Evolutionary conservation across 1,140 invertebrate genomes (phyloP), one percentile per base, ranked within the genome.

Genomic region (Megalopta genalis): DNA sequence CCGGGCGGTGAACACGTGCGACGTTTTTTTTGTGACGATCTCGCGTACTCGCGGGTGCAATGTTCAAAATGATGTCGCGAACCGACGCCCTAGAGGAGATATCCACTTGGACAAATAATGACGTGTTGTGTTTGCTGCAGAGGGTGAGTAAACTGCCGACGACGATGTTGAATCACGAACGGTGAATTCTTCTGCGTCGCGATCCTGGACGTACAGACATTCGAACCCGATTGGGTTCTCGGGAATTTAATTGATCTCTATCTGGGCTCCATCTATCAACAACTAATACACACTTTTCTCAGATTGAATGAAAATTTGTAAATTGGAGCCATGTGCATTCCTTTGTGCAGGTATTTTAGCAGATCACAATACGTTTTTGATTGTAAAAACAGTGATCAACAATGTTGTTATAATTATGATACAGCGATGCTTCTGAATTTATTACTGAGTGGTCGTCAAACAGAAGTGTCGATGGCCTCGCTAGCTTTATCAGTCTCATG

Each of bases 81-180:
- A 64, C 21, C 63, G 87, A 89, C 21, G 90, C 90, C 66, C 82
- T 92, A 57, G 88, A 90, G 32, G 77, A 90, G 21, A 90, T 92
- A 71, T 90, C 89, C 16, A 86, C 76, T 68, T 93, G 91, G 91
- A 86, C 52, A 63, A 92, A 80, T 25, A 77, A 86, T 8, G 86
- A 90, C 5, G 91, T 93, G 57, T 46, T 91, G 23, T 73, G 76
- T 1, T 60, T 92, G 25, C 76, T 93, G 23, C 85, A 78, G 80
- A 93, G 92, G 88, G 92, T 93, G 71, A 91, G 90, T 84, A 68
- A 84, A 84, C 70, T 82, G n/a, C 18, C 21, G 27, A 14, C 18
- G 2, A 32, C n/a, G 5, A 6, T 14, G 16, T 54, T 46, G 27
- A n/a, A 16, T 32, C 1, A 32, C 5, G 46, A 75, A 65, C n/a